Conservation (phyloP, 2,888 invertebrate genomes). For the Scaptomyza flava region DNA sequence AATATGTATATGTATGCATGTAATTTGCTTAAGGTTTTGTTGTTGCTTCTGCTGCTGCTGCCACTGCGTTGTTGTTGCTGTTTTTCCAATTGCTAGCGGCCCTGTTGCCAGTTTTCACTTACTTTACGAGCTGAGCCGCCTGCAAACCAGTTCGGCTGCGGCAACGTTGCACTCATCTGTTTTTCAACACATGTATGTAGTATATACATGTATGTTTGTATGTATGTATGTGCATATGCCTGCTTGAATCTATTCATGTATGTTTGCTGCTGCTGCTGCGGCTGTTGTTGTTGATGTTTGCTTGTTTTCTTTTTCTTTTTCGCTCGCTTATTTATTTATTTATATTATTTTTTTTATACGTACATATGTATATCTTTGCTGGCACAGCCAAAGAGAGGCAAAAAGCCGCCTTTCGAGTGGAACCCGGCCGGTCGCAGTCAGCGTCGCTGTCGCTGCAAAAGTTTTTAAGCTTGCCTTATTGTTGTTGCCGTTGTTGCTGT, state of each 20-base stretch:
- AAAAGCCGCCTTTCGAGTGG: constrained; percentile 47
- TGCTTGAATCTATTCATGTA: constrained; percentile 40
- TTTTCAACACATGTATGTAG: constrained; percentile 52
- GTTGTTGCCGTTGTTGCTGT: constrained; percentile 1
- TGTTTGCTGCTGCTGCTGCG: constrained; percentile 33
- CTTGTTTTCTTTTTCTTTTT: constrained; percentile 58
- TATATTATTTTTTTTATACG: constrained; percentile 48
- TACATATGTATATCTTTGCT: constrained; percentile 58
- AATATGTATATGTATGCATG: constrained; percentile 41
- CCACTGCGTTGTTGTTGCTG: constrained; percentile 38
- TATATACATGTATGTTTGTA: constrained; percentile 8
- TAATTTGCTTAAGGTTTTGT: constrained; percentile 70
- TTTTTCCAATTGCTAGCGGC: constrained; percentile 68
- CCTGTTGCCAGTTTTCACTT: constrained; percentile 70
- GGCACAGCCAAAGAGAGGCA: constrained; percentile 50
- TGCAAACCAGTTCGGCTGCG: constrained; percentile 57
- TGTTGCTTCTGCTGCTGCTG: constrained; percentile 33
- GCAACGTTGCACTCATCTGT: constrained; percentile 73
- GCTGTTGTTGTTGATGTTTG: constrained; percentile 63
- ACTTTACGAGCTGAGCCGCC: constrained; percentile 51
- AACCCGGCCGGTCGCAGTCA: constrained; percentile 57
- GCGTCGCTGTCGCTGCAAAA: constrained; percentile 31
- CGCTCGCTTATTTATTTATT: constrained; percentile 70
- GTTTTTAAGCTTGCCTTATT: constrained; percentile 44
- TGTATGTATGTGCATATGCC: constrained; percentile 30